Evolutionary conservation across 2,888 invertebrate species (phyloP), one percentile per base, ranked within the genome.

Genomic region (Digitonthophagus gazella): DNA sequence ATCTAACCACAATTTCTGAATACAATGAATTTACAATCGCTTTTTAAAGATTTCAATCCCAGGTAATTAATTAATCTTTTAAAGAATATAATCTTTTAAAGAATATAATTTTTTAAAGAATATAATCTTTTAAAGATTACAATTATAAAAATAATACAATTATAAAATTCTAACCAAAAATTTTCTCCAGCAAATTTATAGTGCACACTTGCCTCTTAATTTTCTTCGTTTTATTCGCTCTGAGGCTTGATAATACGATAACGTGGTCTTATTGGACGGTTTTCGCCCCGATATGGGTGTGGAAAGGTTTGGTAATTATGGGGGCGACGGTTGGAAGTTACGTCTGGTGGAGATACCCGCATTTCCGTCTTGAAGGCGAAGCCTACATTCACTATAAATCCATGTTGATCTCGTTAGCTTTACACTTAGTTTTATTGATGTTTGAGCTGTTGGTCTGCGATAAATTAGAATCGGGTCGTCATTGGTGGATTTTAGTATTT

Each of bases 311-410:
- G 80, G 97, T 96, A 14, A 91, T 98, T 56, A 80, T 91, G 67
- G 98, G 98, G 70, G 97, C 97, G 57, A 88, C 92, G 63, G 89
- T 97, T 69, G 98, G 98, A 65, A 95, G 95, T 75, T 93, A 94
- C 80, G 93, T 97, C 15, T 98, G 98, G 97, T 96, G 96, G 91
- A 89, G 93, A 77, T 93, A 96, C 85, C 98, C 98, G 64, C 97
- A 97, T 80, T 96, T 96, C 83, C 91, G 95, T 95, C 85, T 96
- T 76, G 98, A 98, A 86, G 95, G 95, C 74, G 96, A 97, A 85
- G 95, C 97, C 3, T 96, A 97, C 82, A 92, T 97, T 55, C 98
- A 99, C 83, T 99, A 97, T 83, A 97, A 97, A 83, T 97, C 97
- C 14, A 98, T 99, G 98, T 86, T 98, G 71, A 96, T 98, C 80